These are phyloP conservation scores for Halocaridina rubra DNA, from an alignment of 2,888 invertebrate species.

Conservation along the genomic window DNA sequence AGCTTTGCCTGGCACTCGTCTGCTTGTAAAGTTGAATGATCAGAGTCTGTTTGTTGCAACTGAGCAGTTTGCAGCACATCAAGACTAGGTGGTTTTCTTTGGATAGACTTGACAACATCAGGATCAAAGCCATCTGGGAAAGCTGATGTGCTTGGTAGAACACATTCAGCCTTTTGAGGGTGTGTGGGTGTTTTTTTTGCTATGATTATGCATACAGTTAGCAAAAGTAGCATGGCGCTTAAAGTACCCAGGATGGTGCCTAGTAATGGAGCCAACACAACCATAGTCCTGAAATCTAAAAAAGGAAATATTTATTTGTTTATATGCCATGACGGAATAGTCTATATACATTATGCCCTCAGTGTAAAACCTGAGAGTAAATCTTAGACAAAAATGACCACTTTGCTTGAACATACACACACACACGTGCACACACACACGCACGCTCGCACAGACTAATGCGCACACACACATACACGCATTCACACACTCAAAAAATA, in stretches of 20 bases:
- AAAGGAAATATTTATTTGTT: no score
- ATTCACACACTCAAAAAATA: no score
- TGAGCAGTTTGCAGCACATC: background rate
- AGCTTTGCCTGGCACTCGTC: no score
- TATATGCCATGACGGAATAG: no score
- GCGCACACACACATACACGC: no score
- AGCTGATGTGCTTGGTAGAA: background rate
- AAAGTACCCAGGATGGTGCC: background rate
- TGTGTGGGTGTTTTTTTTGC: background rate
- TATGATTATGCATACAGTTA: background rate
- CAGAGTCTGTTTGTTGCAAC: background rate
- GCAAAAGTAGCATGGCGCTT: background rate
- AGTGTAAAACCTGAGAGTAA: no score
- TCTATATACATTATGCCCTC: no score
- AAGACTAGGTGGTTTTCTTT: constrained; percentile 20
- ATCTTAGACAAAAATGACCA: no score
- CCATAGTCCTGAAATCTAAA: background rate
- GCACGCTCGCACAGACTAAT: no score
- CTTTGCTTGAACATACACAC: no score
- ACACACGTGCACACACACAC: no score
- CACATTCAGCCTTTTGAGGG: background rate
- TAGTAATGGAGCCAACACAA: background rate
- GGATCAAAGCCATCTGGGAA: constrained; percentile 35
- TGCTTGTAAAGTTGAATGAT: background rate
- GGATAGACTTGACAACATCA: constrained; percentile 42